These are phyloP conservation scores for Sicus ferrugineus DNA, from an alignment of 2,888 invertebrate genomes.

Conservation along the genomic window DNA sequence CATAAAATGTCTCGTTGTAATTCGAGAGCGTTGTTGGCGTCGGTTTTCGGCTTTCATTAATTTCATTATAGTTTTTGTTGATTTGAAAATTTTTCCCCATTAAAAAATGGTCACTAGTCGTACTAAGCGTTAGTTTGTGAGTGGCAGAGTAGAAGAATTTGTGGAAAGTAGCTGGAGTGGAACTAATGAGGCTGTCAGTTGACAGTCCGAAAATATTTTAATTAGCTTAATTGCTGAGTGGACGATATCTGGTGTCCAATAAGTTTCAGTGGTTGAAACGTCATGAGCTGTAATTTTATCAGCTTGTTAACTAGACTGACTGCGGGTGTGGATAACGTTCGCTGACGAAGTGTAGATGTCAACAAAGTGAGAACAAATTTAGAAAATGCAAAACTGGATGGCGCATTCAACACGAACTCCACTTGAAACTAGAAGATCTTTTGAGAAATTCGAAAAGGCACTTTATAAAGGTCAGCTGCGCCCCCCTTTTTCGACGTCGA, in stretches of 20 bases:
- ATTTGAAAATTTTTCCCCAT: too few species aligned
- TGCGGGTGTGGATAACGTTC: neutral
- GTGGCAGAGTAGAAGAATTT: neutral
- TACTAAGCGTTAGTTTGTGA: too few species aligned
- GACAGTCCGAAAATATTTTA: constrained; percentile 13
- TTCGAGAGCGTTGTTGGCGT: too few species aligned
- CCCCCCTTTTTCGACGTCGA: too few species aligned
- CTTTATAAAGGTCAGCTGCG: too few species aligned
- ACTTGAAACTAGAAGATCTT: too few species aligned
- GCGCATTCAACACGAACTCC: too few species aligned
- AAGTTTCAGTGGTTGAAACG: neutral
- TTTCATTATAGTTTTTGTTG: neutral
- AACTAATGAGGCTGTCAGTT: neutral
- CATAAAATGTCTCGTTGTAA: too few species aligned
- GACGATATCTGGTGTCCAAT: neutral
- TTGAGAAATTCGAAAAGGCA: too few species aligned
- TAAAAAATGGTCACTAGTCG: too few species aligned
- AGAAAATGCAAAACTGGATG: too few species aligned
- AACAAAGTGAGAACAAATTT: too few species aligned
- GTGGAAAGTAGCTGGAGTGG: neutral
- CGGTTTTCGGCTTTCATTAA: neutral
- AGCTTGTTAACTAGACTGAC: neutral
- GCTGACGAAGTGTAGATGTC: neutral
- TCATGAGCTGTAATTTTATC: neutral
- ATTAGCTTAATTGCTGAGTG: constrained; percentile 2